Conservation (phyloP, 2,113 vertebrate genomes). For the Vicugna pacos region DNA sequence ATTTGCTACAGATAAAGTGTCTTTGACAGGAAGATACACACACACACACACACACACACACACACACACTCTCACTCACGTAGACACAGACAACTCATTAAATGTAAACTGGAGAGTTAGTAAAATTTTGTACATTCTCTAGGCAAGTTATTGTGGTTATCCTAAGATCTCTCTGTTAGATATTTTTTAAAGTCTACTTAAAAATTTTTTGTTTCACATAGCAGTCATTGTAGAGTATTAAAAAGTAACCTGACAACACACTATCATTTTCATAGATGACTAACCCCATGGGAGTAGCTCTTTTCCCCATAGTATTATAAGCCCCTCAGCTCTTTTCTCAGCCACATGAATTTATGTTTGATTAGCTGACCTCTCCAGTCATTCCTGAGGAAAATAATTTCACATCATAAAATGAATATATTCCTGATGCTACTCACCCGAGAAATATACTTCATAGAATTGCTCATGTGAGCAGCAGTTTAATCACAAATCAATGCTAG, state of each 20-base stretch:
- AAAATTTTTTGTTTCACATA: neutral
- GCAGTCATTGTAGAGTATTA: neutral
- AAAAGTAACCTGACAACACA: neutral
- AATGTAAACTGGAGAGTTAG: neutral
- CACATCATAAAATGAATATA: constrained; percentile 40
- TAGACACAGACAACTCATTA: neutral
- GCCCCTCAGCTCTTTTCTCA: neutral
- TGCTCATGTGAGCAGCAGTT: constrained; percentile 50
- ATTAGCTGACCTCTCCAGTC: constrained; percentile 40
- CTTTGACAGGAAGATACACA: neutral
- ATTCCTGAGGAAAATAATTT: constrained; percentile 59
- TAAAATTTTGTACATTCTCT: neutral
- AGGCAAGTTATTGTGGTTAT: neutral
- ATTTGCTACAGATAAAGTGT: neutral
- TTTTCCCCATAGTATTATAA: neutral
- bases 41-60: too few relatives aligned
- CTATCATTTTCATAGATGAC: neutral
- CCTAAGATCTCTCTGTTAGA: neutral
- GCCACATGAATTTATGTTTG: constrained; percentile 31
- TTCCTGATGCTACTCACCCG: neutral
- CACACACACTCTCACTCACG: neutral
- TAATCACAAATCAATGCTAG: constrained; percentile 61
- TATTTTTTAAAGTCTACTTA: neutral
- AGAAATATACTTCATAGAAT: constrained; percentile 34
- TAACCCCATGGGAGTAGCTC: neutral